These are phyloP conservation scores for Caenorhabditis sp. DNA, from an alignment of 2,888 invertebrate genomes.

Conservation along the genomic window DNA sequence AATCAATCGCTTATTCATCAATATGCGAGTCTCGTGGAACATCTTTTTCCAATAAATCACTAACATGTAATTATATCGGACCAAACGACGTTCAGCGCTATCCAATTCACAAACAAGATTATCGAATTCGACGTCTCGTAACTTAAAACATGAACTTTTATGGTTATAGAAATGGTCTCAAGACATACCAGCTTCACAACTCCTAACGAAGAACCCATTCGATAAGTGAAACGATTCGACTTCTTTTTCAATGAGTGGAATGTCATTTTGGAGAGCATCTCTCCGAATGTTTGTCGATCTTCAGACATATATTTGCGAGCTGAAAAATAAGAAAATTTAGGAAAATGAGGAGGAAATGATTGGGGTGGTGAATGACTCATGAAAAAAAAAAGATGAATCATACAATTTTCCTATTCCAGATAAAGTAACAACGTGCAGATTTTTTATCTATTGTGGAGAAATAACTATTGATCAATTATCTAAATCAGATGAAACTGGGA, in stretches of 20 bases:
- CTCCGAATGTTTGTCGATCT: conserved; percentile 46
- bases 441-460: no score
- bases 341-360: no score
- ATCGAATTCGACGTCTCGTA: conserved; percentile 57
- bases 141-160: conserved; percentile 18
- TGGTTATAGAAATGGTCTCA: no score
- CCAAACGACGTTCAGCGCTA: conserved; percentile 56
- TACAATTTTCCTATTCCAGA: background rate
- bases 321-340: conserved; percentile 31
- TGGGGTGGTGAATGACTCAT: no score
- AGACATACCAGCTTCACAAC: conserved; percentile 50
- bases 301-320: conserved; percentile 58
- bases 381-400: background rate
- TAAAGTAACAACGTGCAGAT: no score
- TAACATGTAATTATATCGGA: conserved; percentile 54
- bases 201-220: conserved; percentile 62
- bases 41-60: conserved; percentile 54
- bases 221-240: conserved; percentile 65
- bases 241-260: conserved; percentile 66
- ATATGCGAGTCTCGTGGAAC: conserved; percentile 46
- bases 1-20: conserved; percentile 43
- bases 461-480: background rate
- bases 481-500: no score
- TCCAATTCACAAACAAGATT: conserved; percentile 55
- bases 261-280: conserved; percentile 61